These are phyloP conservation scores for Polyodon spathula DNA, from an alignment of 2,113 vertebrate genomes.

Conservation along the genomic window DNA sequence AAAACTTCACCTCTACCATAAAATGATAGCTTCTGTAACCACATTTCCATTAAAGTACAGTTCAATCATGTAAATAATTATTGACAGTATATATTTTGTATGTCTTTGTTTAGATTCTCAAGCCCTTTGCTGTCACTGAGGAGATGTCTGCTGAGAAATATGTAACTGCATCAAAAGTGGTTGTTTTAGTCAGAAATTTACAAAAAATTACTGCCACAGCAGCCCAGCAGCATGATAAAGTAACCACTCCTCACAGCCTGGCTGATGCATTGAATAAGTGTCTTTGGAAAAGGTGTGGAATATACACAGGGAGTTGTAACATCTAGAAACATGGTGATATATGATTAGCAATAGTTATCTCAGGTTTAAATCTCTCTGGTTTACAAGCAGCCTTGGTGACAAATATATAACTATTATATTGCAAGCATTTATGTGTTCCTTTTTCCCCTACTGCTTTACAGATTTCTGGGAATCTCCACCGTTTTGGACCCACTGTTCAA, in stretches of 20 bases:
- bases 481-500: background rate
- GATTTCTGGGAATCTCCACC: background rate
- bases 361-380: background rate
- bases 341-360: too few relatives aligned
- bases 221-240: too few relatives aligned
- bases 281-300: background rate
- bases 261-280: background rate
- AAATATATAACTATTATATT: background rate
- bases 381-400: background rate
- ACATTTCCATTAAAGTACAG: too few relatives aligned
- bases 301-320: background rate
- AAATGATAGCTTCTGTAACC: too few relatives aligned
- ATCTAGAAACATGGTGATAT: background rate
- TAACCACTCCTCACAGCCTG: background rate
- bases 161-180: too few relatives aligned
- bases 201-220: too few relatives aligned
- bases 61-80: too few relatives aligned
- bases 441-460: background rate
- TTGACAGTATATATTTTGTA: too few relatives aligned
- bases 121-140: too few relatives aligned
- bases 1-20: background rate
- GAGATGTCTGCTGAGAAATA: too few relatives aligned
- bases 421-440: background rate
- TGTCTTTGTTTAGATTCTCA: too few relatives aligned
- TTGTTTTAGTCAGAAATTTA: too few relatives aligned